Percentiles rank a stretch among this genome's conserved stretches.
These are phyloP conservation scores for Aptenodytes patagonicus DNA, from an alignment of 2,113 vertebrate species.

Conservation along the genomic window DNA sequence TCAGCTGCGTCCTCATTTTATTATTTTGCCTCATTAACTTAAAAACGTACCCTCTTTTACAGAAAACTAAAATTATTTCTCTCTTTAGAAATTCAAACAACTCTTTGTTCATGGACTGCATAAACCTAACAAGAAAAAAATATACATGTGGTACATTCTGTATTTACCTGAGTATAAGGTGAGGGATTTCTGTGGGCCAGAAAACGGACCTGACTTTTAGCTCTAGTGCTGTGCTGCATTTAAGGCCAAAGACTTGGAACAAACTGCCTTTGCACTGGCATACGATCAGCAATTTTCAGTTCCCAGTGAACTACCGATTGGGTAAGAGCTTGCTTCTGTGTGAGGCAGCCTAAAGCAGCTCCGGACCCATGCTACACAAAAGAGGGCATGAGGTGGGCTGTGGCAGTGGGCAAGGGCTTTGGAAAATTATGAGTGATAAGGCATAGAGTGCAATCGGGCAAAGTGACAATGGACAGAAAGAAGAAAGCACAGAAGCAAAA, in stretches of 20 bases:
- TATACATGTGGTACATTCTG: not conserved
- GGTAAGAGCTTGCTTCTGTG: not conserved
- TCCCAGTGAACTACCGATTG: not conserved
- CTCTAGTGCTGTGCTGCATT: not conserved
- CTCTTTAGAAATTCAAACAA: not conserved
- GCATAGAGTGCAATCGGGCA: not conserved
- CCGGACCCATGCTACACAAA: not conserved
- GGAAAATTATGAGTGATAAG: not conserved
- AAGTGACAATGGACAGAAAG: not conserved
- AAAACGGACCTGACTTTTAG: not conserved
- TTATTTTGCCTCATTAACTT: not conserved
- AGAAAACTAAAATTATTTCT: not conserved
- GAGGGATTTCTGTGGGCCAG: not conserved
- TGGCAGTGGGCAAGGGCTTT: not conserved
- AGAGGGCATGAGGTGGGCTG: not conserved
- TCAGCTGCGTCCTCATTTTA: not conserved
- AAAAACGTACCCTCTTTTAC: not conserved
- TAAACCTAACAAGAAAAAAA: not conserved
- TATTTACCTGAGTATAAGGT: not conserved
- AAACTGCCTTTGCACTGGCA: not conserved
- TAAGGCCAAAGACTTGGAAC: not conserved
- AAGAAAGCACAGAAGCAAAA: not conserved
- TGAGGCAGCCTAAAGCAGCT: not conserved
- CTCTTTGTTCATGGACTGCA: not conserved
- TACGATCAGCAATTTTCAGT: not conserved